Conservation (phyloP, 2,797 vertebrate species). For the Peromyscus aztecus region DNA sequence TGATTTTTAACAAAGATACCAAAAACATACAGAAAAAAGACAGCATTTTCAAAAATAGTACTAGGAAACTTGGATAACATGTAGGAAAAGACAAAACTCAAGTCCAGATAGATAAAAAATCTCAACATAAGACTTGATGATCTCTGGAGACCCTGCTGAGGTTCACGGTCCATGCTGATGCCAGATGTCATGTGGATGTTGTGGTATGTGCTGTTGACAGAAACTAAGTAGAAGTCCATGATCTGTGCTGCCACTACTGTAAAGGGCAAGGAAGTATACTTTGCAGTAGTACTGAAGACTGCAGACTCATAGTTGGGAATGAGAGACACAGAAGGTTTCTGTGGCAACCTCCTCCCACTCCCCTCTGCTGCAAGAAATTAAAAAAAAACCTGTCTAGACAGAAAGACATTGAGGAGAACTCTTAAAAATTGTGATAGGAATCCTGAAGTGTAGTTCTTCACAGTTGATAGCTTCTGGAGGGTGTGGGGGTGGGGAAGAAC, state of each 20-base stretch:
- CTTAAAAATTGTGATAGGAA: neutral
- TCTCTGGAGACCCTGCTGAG: too few relatives aligned
- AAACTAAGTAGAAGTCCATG: neutral
- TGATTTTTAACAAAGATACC: neutral
- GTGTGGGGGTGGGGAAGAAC: neutral
- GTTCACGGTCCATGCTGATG: too few relatives aligned
- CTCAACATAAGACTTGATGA: neutral
- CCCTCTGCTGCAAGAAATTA: neutral
- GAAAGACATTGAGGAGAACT: neutral
- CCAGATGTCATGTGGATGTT: neutral
- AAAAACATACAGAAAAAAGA: neutral
- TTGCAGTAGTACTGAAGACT: neutral
- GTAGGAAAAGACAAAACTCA: neutral
- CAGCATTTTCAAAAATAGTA: neutral
- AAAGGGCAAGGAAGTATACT: neutral
- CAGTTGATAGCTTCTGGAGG: neutral
- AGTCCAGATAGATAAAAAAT: neutral
- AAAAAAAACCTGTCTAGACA: neutral
- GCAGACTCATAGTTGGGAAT: neutral
- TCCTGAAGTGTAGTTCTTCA: neutral
- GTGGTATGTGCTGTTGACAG: neutral
- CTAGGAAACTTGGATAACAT: neutral
- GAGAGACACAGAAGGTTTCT: neutral
- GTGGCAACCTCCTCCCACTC: neutral
- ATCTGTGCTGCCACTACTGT: neutral